phyloP scores from a whole-genome alignment of 2,797 vertebrate species.

The Hapalemur alaotrensis region DNA sequence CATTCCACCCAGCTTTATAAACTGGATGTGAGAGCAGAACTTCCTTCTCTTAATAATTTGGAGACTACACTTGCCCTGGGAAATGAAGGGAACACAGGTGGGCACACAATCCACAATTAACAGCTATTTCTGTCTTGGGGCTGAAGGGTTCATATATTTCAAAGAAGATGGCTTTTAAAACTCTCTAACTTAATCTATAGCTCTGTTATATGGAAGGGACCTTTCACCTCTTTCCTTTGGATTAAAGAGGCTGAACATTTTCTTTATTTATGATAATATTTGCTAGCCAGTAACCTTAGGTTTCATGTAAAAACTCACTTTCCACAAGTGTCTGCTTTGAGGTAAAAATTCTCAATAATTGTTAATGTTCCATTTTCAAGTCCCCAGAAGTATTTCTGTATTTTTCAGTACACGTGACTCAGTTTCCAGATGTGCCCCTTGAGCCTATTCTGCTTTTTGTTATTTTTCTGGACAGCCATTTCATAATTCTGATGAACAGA shows the following conservation, averaged over 20 bases:
- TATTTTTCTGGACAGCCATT: conserved; percentile 16
- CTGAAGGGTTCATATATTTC: not conserved
- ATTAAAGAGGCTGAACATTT: not conserved
- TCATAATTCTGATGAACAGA: not conserved
- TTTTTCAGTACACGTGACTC: not conserved
- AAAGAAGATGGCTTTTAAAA: not conserved
- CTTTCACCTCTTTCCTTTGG: not conserved
- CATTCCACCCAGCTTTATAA: not conserved
- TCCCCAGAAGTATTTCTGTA: not conserved
- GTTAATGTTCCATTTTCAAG: conserved; percentile 13
- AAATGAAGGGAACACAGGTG: not conserved
- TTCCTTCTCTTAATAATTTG: not conserved
- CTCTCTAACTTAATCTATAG: not conserved
- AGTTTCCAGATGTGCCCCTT: not conserved
- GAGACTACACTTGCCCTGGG: not conserved
- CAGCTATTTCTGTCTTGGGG: not conserved
- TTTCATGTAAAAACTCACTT: conserved; percentile 13
- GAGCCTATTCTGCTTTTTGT: not conserved
- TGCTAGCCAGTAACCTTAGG: not conserved
- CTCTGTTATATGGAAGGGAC: not conserved
- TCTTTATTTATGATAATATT: conserved; percentile 3
- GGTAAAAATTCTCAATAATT: not conserved
- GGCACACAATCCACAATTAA: not conserved
- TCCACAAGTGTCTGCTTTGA: not conserved
- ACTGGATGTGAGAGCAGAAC: not conserved